Evolutionary conservation across 92 coral and sea anemone species (phyloP).

Genomic region (Epizoanthus ramosus): DNA sequence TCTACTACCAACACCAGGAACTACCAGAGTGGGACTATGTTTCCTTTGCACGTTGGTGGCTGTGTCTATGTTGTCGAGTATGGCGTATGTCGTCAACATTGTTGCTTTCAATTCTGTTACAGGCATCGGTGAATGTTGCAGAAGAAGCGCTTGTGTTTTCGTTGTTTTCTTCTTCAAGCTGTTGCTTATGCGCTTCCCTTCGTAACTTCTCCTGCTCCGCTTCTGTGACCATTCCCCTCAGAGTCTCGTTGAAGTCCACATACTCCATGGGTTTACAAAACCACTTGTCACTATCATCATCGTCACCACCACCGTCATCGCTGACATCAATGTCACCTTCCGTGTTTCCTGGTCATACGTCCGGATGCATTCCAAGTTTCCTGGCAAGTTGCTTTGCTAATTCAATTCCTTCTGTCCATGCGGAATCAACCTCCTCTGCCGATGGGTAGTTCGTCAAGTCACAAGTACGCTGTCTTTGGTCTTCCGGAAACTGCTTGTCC

Average conservation of each 20-base stretch:
- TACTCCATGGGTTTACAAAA: slow-evolving; percentile 45
- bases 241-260: slow-evolving; percentile 43
- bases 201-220: slow-evolving; percentile 49
- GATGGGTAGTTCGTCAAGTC: background rate
- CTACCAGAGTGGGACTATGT: slow-evolving; percentile 46
- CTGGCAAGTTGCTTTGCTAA: no score
- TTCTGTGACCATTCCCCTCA: slow-evolving; percentile 54
- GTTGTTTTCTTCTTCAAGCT: slow-evolving; percentile 26
- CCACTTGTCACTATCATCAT: slow-evolving; percentile 31
- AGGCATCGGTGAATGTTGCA: slow-evolving; percentile 10
- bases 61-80: slow-evolving; percentile 39
- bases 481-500: slow-evolving; percentile 54
- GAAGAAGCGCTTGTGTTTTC: slow-evolving; percentile 13
- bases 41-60: slow-evolving; percentile 21
- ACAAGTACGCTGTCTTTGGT: slow-evolving; percentile 39
- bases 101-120: slow-evolving; percentile 32
- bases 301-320: no score
- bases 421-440: no score
- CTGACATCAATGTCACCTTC: slow-evolving; percentile 18
- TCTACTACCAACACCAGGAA: slow-evolving; percentile 54
- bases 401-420: no score
- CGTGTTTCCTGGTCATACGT: no score
- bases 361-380: no score
- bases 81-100: slow-evolving; percentile 51
- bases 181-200: slow-evolving; percentile 31